Base-by-base conservation (phyloP, 2,888 invertebrate species). In the Pyrrhosoma nymphula region DNA sequence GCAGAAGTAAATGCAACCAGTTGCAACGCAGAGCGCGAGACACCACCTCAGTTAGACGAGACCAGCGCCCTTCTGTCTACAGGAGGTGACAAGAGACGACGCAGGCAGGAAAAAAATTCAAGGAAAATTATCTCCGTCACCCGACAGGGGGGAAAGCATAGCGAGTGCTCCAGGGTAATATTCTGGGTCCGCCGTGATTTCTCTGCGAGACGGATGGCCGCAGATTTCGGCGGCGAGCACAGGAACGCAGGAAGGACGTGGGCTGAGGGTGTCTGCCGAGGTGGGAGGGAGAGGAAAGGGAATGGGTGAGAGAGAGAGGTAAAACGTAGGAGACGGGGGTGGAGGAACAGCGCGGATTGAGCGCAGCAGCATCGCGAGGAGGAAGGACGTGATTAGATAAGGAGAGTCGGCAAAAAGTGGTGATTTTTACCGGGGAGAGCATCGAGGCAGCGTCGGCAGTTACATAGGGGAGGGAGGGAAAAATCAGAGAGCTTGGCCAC, bases 141-240 rank as follows among this genome's bases (percentile, higher is more conserved):
- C 35, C 18, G 88, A 88, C 39, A 35, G 8, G 8, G 47, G 88
- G 39, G 20, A 47, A 10, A 39, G 91, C 91, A 39, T 0, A 88
- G 88, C 39, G 88, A 18, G 47, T 39, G 88, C 23, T 20, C 18
- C 20, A 23, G 26, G 39, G 91, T 26, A 20, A 35, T 91, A 39
- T 56, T 63, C 63, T 63, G 63, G 63, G 55, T 47, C 35, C 56
- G 63, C 39, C 63, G 91, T 91, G 91, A 91, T 91, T 91, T 56
- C 60, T 60, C 56, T 47, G 63, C 35, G 63, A 91, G 91, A 91
- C 35, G 91, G 35, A 91, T 91, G 35, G 91, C 23, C 60, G 35
- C 23, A 39, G 91, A 90, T 90, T 90, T 90, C 3, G 69, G 69
- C 26, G 69, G 90, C 56, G 90, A 56, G 90, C 90, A 35, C 18